Conservation (phyloP, 2,113 vertebrate genomes). For the Scopus umbretta region DNA sequence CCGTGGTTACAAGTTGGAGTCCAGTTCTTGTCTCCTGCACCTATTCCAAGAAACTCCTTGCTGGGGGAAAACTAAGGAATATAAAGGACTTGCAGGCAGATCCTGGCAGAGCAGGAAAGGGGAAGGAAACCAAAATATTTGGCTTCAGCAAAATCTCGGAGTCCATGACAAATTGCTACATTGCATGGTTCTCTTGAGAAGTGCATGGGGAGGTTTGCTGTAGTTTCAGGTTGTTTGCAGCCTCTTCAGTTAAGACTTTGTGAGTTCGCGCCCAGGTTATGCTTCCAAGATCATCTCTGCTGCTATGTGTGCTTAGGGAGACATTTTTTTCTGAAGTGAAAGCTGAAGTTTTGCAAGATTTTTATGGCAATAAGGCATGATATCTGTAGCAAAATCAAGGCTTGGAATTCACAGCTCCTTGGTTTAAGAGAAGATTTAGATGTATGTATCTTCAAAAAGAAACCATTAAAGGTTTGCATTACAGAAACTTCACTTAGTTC, state of each 20-base stretch:
- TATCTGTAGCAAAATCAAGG: not conserved
- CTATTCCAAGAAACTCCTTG: not conserved
- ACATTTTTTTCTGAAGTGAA: not conserved
- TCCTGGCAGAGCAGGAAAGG: not conserved
- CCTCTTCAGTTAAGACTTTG: not conserved
- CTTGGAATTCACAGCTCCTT: not conserved
- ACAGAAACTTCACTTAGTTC: not conserved
- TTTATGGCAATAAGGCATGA: not conserved
- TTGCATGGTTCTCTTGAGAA: not conserved
- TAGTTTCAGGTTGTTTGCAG: not conserved
- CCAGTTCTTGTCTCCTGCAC: not conserved
- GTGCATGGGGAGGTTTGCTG: not conserved
- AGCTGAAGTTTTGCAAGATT: not conserved
- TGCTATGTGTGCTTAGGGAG: not conserved
- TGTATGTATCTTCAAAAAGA: no score
- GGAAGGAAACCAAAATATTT: not conserved
- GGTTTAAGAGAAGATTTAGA: not conserved
- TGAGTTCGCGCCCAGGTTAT: not conserved
- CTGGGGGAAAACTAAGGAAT: not conserved
- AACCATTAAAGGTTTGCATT: not conserved
- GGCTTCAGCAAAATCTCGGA: not conserved
- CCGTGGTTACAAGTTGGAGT: not conserved
- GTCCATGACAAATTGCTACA: fast-evolving
- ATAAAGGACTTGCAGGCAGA: not conserved
- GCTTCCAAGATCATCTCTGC: not conserved